Base-by-base conservation (phyloP, 2,888 invertebrate genomes). In the Parnassius apollo region DNA sequence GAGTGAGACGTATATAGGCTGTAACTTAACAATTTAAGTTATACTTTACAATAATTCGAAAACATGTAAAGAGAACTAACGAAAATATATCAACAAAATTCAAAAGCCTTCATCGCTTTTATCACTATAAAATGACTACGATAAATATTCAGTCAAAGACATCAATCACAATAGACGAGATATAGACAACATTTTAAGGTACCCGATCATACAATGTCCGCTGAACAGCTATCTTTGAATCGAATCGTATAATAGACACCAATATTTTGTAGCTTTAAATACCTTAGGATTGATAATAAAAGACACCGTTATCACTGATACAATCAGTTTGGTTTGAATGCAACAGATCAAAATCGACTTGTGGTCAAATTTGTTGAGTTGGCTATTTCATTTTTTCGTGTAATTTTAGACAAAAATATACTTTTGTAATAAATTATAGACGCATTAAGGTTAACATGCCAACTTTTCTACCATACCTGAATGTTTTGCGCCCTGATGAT, bases 311-410 rank as follows among this genome's bases (percentile, higher is more conserved):
- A 72, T 74, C 71, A 72, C 70, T 73, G 80, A 81, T 81, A 79
- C 73, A 66, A 83, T 83, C 79, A 61, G 69, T 56, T 65, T 69
- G 62, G 66, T 66, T 61, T 55, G 54, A 66, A 58, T 64, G 69
- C 65, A 54, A 62, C 63, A 64, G 65, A 74, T 74, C 74, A 77
- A 71, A 76, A 71, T 56, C 58, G 50, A 59, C 71, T 65, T 71
- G 83, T 75, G 86, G 87, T 86, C 83, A 80, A 78, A 82, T 80
- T 76, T 78, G 71, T 67, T 76, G 81, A 83, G 42, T 59, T 49
- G 49, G 49, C 18, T 8, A 13, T 49, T 9, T 13, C 4, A 13
- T 49, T 46, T 49, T 49, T 9, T 49, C 13, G 52, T 46, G 45
- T 55, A 18, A 35, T 35, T 35, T 7, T 35, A 35, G 35, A 35